Evolutionary conservation across 2,888 invertebrate species (phyloP), one percentile per base, ranked within the genome.

Genomic region (Euplagia quadripunctaria): DNA sequence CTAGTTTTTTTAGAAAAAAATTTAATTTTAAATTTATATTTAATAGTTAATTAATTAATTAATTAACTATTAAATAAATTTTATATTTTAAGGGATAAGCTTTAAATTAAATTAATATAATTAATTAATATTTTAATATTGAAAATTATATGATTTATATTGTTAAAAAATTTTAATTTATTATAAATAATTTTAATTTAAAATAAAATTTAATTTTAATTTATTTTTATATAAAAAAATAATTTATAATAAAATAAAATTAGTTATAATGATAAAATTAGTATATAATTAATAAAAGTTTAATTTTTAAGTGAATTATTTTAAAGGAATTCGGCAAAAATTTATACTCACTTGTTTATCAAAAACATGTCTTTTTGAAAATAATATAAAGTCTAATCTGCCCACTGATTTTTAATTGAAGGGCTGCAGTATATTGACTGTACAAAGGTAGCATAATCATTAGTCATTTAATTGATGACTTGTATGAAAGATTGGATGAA

Each of bases 401-500:
- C 97, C 97, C 97, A 96, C 96, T 97, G 97, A 97, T 87, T 75
- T 88, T 74, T 82, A 80, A 92, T 97, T 97, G 94, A 97, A 97
- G 97, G 97, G 97, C 97, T 97, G 97, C 97, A 96, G 97, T 97
- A 97, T 96, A 90, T 96, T 97, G 96, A 97, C 97, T 96, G 97
- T 97, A 96, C 97, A 96, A 97, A 97, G 97, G 97, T 97, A 97
- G 97, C 97, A 97, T 97, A 97, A 97, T 93, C 90, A 93, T 84
- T 97, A 97, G 97, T 97, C 96, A 97, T 96, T 97, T 98, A 97
- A 98, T 97, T 97, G 96, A 91, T 96, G 97, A 96, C 97, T 97
- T 91, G 97, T 94, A 98, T 98, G 97, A 97, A 97, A 87, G 97
- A 97, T 96, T 97, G 92, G 91, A 97, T 97, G 96, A 97, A 86